Percentiles rank a stretch among this genome's conserved stretches.
Evolutionary conservation across 2,888 invertebrate species (phyloP).

Genomic region (Rhopalosiphum nymphaeae): DNA sequence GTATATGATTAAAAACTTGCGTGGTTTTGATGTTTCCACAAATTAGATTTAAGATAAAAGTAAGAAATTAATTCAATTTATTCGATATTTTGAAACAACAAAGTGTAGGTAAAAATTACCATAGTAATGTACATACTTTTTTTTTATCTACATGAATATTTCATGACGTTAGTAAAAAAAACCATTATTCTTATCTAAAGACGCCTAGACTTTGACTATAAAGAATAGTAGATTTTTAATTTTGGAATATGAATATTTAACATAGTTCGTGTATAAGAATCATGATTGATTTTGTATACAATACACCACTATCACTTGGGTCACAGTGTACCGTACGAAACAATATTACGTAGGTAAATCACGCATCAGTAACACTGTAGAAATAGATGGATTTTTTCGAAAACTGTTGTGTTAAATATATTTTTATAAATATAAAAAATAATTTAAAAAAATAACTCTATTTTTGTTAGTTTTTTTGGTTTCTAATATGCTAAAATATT

Average conservation of each 20-base stretch:
- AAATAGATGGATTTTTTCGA: not conserved
- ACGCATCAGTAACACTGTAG: not conserved
- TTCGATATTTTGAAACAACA: not conserved
- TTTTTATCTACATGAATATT: not conserved
- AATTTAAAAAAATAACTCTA: not conserved
- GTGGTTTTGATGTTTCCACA: not conserved
- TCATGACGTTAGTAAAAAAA: not conserved
- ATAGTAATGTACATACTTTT: not conserved
- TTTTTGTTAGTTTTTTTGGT: not conserved
- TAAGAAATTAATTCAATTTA: not conserved
- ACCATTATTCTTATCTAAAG: not conserved
- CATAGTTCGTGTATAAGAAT: not conserved
- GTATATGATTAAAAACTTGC: not conserved
- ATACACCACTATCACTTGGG: no score
- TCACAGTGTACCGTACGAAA: no score
- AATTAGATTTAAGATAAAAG: not conserved
- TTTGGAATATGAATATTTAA: not conserved
- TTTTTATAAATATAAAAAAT: no score
- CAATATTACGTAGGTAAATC: no score
- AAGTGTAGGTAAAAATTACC: not conserved
- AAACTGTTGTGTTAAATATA: not conserved
- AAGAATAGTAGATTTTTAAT: not conserved
- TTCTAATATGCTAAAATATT: not conserved
- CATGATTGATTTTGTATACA: not conserved
- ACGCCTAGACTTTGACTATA: not conserved